Base-by-base conservation (phyloP, 2,113 vertebrate genomes). In the Osmerus eperlanus region DNA sequence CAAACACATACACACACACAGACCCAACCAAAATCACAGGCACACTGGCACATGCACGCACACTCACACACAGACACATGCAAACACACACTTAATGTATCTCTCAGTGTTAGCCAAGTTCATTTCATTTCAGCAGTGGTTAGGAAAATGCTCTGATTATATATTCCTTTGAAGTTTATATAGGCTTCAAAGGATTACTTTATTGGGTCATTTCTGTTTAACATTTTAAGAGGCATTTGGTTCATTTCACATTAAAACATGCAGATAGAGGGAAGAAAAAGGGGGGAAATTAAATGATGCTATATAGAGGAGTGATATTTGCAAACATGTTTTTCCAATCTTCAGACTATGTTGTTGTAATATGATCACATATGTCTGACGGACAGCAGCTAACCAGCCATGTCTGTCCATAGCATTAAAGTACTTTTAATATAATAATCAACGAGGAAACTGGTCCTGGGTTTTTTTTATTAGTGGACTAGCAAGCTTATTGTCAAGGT, bases 111-210 rank as follows among this genome's bases (percentile, higher is more conserved):
- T 28, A 18, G 11, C 36, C 18, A 25, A 41, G 68, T 59, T 61
- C 65, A 28, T 29, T 58, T 56, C 63, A 67, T 58, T 76, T 41
- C 56, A 63, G 67, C 59, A 36, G n/a, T 54, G 60, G 51, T 68
- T 60, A 16, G 23, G 16, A 73, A 79, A 81, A 71, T 32, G 36
- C 54, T 54, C 53, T 32, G 67, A 84, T 87, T 81, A 74, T n/a
- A 73, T 65, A 84, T 82, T 81, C 81, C 71, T 87, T 82, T 86
- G 82, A 87, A 82, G 84, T 82, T 68, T 29, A 71, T 70, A 52
- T 13, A 63, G 47, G 79, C 78, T 83, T 87, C 82, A 83, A 82
- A 88, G 80, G 51, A 52, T 47, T 81, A 65, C 41, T 73, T 84
- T 76, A 84, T 78, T 69, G 74, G 80, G 65, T 73, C 55, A 76